phyloP scores from a whole-genome alignment of 2,888 invertebrate species.

The Drosophila atripex region DNA sequence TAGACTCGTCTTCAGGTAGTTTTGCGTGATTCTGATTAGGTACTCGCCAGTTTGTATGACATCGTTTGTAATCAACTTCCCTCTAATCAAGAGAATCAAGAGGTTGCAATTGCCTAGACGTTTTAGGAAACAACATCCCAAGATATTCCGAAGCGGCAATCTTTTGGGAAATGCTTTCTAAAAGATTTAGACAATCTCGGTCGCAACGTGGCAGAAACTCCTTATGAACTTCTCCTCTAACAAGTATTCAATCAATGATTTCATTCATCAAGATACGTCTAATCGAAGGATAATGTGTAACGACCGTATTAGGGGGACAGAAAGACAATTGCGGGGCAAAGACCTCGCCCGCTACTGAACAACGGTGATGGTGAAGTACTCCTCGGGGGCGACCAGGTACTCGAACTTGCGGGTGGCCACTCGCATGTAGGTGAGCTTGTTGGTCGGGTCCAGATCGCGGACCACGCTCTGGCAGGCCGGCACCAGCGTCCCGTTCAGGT shows the following conservation, averaged over 20 bases:
- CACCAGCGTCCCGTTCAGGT: slow-evolving; percentile 71
- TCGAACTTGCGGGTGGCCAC: slow-evolving; percentile 81
- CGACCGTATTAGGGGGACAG: neutral
- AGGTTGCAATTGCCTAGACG: slow-evolving; percentile 16
- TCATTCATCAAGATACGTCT: neutral
- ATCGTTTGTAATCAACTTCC: neutral
- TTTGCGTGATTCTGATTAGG: neutral
- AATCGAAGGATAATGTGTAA: neutral
- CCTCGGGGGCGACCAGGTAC: slow-evolving; percentile 80
- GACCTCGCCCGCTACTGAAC: slow-evolving; percentile 60
- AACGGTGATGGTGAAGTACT: slow-evolving; percentile 81
- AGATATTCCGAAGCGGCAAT: neutral
- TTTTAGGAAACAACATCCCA: slow-evolving; percentile 17
- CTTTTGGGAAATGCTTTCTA: slow-evolving; percentile 10
- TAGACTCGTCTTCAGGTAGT: neutral
- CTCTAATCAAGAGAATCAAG: no score
- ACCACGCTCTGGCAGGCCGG: slow-evolving; percentile 73
- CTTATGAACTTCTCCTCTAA: neutral
- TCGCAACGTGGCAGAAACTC: neutral
- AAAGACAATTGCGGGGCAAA: neutral
- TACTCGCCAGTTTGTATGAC: no score
- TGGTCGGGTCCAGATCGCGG: slow-evolving; percentile 80
- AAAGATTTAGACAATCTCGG: slow-evolving; percentile 9
- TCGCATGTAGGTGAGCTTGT: slow-evolving; percentile 78
- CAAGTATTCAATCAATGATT: neutral